Conservation (phyloP, 1,140 invertebrate species). For the Frieseomelitta varia region DNA sequence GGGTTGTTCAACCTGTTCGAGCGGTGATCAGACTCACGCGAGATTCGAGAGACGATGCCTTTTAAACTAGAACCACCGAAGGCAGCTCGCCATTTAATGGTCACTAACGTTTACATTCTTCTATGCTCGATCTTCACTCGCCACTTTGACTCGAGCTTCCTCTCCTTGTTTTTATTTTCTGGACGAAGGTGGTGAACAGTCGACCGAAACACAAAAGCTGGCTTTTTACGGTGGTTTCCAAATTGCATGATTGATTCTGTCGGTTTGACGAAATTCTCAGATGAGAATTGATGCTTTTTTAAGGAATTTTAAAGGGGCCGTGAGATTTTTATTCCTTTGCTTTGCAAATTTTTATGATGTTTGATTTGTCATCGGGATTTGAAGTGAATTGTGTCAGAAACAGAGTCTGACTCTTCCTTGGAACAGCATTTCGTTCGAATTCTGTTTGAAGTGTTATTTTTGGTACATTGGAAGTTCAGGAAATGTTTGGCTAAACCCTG, state of each 20-base stretch:
- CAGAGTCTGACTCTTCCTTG: too few relatives aligned
- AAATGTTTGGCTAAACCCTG: too few relatives aligned
- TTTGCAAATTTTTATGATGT: too few relatives aligned
- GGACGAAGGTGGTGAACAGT: conserved; percentile 53
- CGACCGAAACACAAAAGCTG: conserved; percentile 62
- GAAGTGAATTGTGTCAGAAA: too few relatives aligned
- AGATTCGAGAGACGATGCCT: conserved; percentile 31
- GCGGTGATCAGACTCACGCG: conserved; percentile 50
- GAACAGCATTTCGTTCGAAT: too few relatives aligned
- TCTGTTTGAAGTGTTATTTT: too few relatives aligned
- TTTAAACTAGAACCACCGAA: conserved; percentile 37
- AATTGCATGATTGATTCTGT: conserved; percentile 35
- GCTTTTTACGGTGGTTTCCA: conserved; percentile 48
- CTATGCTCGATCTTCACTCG: neutral
- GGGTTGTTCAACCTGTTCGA: conserved; percentile 59
- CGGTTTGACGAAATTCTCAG: conserved; percentile 23
- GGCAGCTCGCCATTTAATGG: conserved; percentile 23
- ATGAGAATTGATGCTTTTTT: too few relatives aligned
- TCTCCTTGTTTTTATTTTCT: conserved; percentile 2
- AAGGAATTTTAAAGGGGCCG: too few relatives aligned
- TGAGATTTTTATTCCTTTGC: too few relatives aligned
- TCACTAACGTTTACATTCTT: neutral
- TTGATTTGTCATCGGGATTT: too few relatives aligned
- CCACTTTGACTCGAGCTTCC: neutral
- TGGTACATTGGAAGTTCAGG: too few relatives aligned